These are phyloP conservation scores for Drosophila ercepeae DNA, from an alignment of 1,140 invertebrate species.

Conservation along the genomic window DNA sequence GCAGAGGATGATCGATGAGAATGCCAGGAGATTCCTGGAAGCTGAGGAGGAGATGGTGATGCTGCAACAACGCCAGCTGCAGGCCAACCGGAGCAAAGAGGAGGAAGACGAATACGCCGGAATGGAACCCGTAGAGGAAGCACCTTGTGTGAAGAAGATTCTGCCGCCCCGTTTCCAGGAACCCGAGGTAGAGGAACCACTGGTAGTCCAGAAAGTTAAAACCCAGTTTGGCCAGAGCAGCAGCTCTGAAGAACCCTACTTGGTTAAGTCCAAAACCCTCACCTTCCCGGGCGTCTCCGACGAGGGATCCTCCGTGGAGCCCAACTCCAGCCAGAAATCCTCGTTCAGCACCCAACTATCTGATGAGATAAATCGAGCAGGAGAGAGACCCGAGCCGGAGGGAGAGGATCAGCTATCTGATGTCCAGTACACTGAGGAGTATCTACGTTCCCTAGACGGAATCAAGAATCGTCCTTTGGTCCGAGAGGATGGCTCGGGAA, in stretches of 20 bases:
- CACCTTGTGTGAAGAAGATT: conserved; percentile 63
- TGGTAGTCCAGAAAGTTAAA: conserved; percentile 67
- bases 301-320: conserved; percentile 75
- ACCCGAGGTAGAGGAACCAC: conserved; percentile 28
- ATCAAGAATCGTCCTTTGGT: conserved; percentile 86
- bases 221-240: conserved; percentile 72
- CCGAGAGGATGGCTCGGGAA: conserved; percentile 85
- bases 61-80: conserved; percentile 61
- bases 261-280: conserved; percentile 54
- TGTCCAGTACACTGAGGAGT: conserved; percentile 77
- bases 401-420: conserved; percentile 65
- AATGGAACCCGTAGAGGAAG: conserved; percentile 60
- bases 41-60: conserved; percentile 81
- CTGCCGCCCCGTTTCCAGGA: conserved; percentile 53
- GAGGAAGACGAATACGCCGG: conserved; percentile 57
- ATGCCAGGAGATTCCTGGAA: conserved; percentile 72
- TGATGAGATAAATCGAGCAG: conserved; percentile 37
- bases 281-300: conserved; percentile 74
- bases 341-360: conserved; percentile 75
- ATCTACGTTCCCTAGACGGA: conserved; percentile 85
- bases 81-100: conserved; percentile 33
- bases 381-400: conserved; percentile 73
- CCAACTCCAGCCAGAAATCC: conserved; percentile 69
- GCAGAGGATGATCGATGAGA: conserved; percentile 76
- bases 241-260: conserved; percentile 42